Evolutionary conservation across 2,888 invertebrate genomes (phyloP), one percentile per base, ranked within the genome.

Genomic region (Caenorhabditis sp.): DNA sequence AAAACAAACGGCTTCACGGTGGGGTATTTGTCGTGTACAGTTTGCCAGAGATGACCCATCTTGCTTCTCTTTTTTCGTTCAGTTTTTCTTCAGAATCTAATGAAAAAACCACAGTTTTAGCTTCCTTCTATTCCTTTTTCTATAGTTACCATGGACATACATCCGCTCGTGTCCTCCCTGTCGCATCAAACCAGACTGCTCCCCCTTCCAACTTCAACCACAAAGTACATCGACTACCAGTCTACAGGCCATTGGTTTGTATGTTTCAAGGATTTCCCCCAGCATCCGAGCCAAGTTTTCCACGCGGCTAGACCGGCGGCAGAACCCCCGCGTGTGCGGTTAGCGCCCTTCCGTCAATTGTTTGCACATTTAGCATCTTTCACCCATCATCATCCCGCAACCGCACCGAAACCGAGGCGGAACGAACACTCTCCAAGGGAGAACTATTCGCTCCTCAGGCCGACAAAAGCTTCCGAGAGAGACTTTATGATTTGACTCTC

Each of bases 331-430:
- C n/a, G 50, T 28, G 50, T 28, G 67, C 74, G 74, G 74, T 72
- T 72, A 56, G 72, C 72, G 56, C 71, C 37, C 32, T 76, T 68
- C 50, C 76, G 76, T 51, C 74, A 58, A 67, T 60, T 76, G 61
- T 76, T 76, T 76, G 76, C 76, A 76, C 76, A 76, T 76, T 76
- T 67, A 58, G 76, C 76, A 76, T 76, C 76, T 76, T 76, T 76
- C 76, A 76, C 60, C 76, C 76, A 76, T 67, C 76, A 76, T 67
- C 72, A 72, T 40, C 6, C 28, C 32, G 50, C 26, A 24, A 56
- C 40, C 61, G 40, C 61, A 60, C 60, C 60, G 60, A 61, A 61
- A 61, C 61, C 28, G 20, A 22, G 53, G 50, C 50, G 35, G 35
- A 47, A 58, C 65, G 35, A 47, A 58, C 65, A 51, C 26, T 72